Base-by-base conservation (phyloP, 2,888 invertebrate species). In the Cyclophora punctaria region DNA sequence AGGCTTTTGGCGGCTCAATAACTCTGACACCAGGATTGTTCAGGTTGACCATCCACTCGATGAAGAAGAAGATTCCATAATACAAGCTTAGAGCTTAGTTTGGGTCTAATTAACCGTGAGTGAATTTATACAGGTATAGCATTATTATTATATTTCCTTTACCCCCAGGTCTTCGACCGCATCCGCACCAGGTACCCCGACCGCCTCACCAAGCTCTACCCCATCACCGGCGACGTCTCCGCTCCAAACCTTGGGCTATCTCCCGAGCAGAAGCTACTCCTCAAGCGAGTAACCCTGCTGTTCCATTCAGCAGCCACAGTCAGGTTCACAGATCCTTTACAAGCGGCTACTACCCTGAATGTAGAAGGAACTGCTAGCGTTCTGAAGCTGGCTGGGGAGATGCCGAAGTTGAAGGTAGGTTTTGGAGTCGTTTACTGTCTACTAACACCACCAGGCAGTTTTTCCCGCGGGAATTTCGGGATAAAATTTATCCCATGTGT, bases 271-370 rank as follows among this genome's bases (percentile, higher is more conserved):
- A 90, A 91, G 48, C 80, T 82, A 44, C 81, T 91, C 55, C 75
- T 96, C 7, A 89, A 91, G 3, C 90, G 92, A 46, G 94, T 97
- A 7, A 92, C 96, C 41, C 90, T 96, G 7, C 95, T 98, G 49
- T 97, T 98, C 80, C 98, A 99, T 78, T 96, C 97, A 34, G 99
- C 98, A 0, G 98, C 98, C 0, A 98, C 98, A 0, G 96, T 99
- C 20, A 92, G 94, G 65, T 99, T 99, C 76, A 95, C 98, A 64
- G 98, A 99, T 73, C 93, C 95, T 0, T 90, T 99, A 35, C 94
- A 94, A 77, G 91, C 94, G 2, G 96, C 98, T 0, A 92, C 98
- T 0, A 92, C 93, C 51, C 91, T 98, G 69, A 99, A 99, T 78
- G 95, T 98, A 0, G 90, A 94, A 46, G 98, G 97, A 35, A 98